A percentile compares a stretch with the other conserved stretches of the same genome.
Evolutionary conservation across 2,113 vertebrate species (phyloP).

Genomic region (Oncorhynchus masou): DNA sequence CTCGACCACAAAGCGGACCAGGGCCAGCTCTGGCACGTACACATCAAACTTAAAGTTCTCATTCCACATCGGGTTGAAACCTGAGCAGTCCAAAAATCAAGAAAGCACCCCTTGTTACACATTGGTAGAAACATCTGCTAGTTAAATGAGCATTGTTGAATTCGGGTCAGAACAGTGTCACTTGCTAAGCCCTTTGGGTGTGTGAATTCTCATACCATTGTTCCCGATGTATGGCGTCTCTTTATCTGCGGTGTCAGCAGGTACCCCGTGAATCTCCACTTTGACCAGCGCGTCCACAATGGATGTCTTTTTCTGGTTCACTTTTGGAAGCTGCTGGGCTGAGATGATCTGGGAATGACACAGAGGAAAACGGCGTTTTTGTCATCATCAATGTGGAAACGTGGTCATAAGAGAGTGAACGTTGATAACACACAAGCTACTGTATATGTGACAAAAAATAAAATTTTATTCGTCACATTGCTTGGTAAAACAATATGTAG

Average conservation of each 20-base stretch:
- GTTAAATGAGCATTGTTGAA: background rate
- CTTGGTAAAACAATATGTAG: too few relatives aligned
- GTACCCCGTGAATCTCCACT: conserved; percentile 82
- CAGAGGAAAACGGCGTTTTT: background rate
- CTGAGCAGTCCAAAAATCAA: conserved; percentile 38
- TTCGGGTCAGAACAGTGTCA: background rate
- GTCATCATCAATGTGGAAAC: background rate
- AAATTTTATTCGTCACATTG: too few relatives aligned
- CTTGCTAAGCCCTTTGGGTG: background rate
- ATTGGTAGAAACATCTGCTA: background rate
- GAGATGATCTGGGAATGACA: conserved; percentile 82
- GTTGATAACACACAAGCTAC: too few relatives aligned
- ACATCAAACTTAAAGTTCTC: conserved; percentile 84
- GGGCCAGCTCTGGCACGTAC: conserved; percentile 82
- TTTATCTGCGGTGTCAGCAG: conserved; percentile 73
- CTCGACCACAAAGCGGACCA: conserved; percentile 88
- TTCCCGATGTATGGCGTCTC: conserved; percentile 79
- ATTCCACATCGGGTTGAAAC: conserved; percentile 91
- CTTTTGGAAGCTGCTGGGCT: conserved; percentile 93
- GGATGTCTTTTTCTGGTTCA: conserved; percentile 83
- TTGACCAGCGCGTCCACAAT: conserved; percentile 90
- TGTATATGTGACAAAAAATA: too few relatives aligned
- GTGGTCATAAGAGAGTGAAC: too few relatives aligned
- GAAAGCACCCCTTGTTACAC: background rate
- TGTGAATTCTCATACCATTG: conserved; percentile 75